These are phyloP conservation scores for Hippocampus guttulatus DNA, from an alignment of 2,113 vertebrate genomes.

Conservation along the genomic window DNA sequence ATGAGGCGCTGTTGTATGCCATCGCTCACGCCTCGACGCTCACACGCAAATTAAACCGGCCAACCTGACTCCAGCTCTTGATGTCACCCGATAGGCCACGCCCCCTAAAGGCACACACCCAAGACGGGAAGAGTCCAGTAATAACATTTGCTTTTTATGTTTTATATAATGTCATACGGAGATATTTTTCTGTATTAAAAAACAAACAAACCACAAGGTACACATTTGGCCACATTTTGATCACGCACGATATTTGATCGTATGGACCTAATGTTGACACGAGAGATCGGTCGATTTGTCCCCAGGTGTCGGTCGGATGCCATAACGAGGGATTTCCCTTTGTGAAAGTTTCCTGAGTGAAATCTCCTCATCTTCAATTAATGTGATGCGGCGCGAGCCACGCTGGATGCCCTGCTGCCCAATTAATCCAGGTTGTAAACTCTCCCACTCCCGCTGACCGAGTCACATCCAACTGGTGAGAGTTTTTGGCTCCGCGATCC, in stretches of 20 bases:
- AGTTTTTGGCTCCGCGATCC: conserved; percentile 86
- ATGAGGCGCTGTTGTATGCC: too few relatives aligned
- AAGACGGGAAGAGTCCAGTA: too few relatives aligned
- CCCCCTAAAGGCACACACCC: too few relatives aligned
- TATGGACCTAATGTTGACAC: conserved; percentile 18
- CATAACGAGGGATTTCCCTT: conserved; percentile 71
- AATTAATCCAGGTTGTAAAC: conserved; percentile 91
- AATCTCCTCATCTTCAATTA: conserved; percentile 79
- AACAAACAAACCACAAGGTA: too few relatives aligned
- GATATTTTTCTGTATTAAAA: too few relatives aligned
- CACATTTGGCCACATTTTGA: background rate
- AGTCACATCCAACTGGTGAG: conserved; percentile 89
- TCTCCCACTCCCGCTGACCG: conserved; percentile 90
- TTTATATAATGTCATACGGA: too few relatives aligned
- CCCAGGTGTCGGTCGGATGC: conserved; percentile 57
- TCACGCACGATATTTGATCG: background rate
- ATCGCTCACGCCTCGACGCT: too few relatives aligned
- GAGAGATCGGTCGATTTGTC: conserved; percentile 40
- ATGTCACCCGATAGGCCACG: too few relatives aligned
- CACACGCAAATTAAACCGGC: too few relatives aligned
- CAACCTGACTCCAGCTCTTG: too few relatives aligned
- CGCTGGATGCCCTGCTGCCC: conserved; percentile 81
- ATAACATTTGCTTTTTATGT: too few relatives aligned
- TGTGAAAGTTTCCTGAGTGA: conserved; percentile 85
- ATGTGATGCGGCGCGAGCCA: conserved; percentile 81